phyloP scores from a whole-genome alignment of 2,113 vertebrate species.

The Pseudorectes ferrugineus region DNA sequence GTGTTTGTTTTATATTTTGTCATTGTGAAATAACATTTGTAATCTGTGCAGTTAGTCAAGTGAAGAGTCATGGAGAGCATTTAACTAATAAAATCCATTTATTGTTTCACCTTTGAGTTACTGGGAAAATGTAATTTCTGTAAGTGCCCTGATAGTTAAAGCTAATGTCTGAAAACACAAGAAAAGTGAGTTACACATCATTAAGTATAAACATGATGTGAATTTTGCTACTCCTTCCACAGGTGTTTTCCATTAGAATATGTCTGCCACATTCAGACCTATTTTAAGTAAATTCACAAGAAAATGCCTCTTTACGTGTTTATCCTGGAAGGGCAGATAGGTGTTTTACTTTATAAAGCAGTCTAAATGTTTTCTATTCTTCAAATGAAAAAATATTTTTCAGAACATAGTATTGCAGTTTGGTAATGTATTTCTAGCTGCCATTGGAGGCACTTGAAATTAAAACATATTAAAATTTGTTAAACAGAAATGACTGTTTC shows the following conservation, averaged over 20 bases:
- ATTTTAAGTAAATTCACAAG: constrained; percentile 53
- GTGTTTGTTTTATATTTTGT: background rate
- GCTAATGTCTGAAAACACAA: background rate
- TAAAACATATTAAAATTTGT: background rate
- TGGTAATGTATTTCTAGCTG: constrained; percentile 13
- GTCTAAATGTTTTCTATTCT: constrained; percentile 19
- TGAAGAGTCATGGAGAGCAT: background rate
- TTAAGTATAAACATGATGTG: background rate
- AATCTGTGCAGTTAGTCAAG: background rate
- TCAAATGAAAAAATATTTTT: constrained; percentile 36
- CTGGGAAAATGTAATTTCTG: background rate
- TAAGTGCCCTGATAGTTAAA: background rate
- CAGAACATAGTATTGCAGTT: background rate
- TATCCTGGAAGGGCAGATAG: constrained; percentile 30
- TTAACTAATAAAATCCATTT: background rate
- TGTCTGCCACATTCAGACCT: constrained; percentile 16
- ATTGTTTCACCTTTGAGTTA: background rate
- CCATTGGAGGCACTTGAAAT: background rate
- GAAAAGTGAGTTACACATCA: background rate
- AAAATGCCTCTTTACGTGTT: constrained; percentile 40
- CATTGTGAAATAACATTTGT: background rate
- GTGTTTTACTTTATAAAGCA: constrained; percentile 9
- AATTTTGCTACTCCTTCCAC: background rate
- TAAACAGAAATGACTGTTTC: background rate
- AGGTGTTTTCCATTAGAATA: constrained; percentile 50